Base-by-base conservation (phyloP, 2,113 vertebrate genomes). In the Zapornia atra region DNA sequence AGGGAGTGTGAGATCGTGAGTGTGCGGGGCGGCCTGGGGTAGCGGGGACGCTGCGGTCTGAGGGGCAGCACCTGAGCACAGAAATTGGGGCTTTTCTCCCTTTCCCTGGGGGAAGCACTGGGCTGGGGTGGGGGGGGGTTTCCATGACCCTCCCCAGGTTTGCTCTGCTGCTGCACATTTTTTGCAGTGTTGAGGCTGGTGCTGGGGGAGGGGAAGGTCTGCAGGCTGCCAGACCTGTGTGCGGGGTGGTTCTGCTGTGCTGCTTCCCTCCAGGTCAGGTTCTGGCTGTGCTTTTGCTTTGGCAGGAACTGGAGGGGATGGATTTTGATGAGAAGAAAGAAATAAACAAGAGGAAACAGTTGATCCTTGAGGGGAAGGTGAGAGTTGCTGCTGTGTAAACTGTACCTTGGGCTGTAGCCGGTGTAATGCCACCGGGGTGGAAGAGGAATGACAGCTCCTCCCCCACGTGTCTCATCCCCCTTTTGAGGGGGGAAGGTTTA, bases 281-380 rank as follows among this genome's bases (percentile, higher is more conserved):
- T 28, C 29, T 46, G 40, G 38, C 68, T 80, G n/a, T 50, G 3
- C 28, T 46, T 25, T 50, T 46, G 31, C n/a, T 26, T 34, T 94
- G 63, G 15, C 92, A 99, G 99, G 99, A 98, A 96, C 98, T 99
- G 8, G 99, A 99, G 92, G 98, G 98, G 0, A 98, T 97, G 7
- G 98, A 99, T 90, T 99, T 99, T 61, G 99, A 99, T 17, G 99
- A 99, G 97, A 99, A 99, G 97, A 99, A 99, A 50, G 99, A 99
- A 90, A 99, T 99, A 61, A 99, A 99, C 92, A 99, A 99, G 84
- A 98, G 99, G 97, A 99, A 99, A 60, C 98, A 99, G 92, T 93
- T 99, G 97, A 99, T 99, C 95, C 95, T 99, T 13, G 99, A 99
- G 77, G 99, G 99, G 21, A 99, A 99, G 98, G 99, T 98, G 95